These are phyloP conservation scores for Oreonectes daqikongensis DNA, from an alignment of 2,797 vertebrate genomes.

Conservation along the genomic window DNA sequence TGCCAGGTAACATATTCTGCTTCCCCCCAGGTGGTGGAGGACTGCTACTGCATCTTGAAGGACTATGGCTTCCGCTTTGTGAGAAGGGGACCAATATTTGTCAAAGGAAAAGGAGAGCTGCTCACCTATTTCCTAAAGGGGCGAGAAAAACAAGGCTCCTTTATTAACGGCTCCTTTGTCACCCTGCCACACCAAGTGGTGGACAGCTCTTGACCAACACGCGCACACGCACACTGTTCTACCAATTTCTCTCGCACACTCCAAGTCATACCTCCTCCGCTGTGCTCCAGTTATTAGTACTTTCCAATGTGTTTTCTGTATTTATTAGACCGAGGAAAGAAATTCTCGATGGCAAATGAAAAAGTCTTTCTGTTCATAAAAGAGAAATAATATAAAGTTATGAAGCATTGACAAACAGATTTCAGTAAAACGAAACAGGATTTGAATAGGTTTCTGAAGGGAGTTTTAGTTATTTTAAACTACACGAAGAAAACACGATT, in stretches of 20 bases:
- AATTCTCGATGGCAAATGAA: neutral
- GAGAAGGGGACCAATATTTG: conserved; percentile 89
- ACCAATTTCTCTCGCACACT: conserved; percentile 31
- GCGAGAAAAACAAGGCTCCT: conserved; percentile 88
- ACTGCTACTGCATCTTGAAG: conserved; percentile 90
- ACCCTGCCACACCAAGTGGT: conserved; percentile 96
- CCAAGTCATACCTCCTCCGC: conserved; percentile 41
- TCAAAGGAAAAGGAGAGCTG: conserved; percentile 95
- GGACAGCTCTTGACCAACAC: conserved; percentile 81
- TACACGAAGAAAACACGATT: conserved; percentile 22
- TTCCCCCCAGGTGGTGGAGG: conserved; percentile 89
- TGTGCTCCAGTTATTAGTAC: conserved; percentile 39
- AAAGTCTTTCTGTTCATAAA: conserved; percentile 35
- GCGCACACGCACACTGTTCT: conserved; percentile 30
- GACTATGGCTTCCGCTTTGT: conserved; percentile 95
- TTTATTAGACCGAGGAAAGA: conserved; percentile 18
- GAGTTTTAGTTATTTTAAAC: conserved; percentile 15
- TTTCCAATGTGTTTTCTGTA: conserved; percentile 37
- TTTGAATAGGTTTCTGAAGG: conserved; percentile 25
- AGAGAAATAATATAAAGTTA: conserved; percentile 37
- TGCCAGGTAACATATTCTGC: conserved; percentile 43
- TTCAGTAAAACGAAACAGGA: neutral
- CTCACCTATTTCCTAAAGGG: conserved; percentile 96
- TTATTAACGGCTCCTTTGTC: conserved; percentile 85
- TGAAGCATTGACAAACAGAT: conserved; percentile 19